These are phyloP conservation scores for Halichoeres trimaculatus DNA, from an alignment of 2,113 vertebrate species.

Conservation along the genomic window DNA sequence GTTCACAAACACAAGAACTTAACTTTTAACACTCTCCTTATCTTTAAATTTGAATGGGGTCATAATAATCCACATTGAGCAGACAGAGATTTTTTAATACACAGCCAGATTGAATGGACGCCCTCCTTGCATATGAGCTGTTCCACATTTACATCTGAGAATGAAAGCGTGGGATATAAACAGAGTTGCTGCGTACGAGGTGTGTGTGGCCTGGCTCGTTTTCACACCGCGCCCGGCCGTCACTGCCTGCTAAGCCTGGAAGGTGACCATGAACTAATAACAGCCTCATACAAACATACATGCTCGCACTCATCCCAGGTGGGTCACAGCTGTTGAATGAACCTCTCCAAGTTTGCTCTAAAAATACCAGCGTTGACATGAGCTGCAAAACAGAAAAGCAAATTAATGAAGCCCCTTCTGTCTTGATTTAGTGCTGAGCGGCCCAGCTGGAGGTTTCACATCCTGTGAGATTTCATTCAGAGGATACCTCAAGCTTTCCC, in stretches of 20 bases:
- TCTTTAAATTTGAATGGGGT: background rate
- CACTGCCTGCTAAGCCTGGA: slow-evolving; percentile 52
- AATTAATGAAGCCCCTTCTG: slow-evolving; percentile 72
- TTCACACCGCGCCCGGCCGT: slow-evolving; percentile 49
- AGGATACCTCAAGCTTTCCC: slow-evolving; percentile 29
- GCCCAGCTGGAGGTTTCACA: slow-evolving; percentile 31
- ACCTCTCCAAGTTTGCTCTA: slow-evolving; percentile 61
- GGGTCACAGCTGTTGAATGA: slow-evolving; percentile 80
- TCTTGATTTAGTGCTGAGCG: slow-evolving; percentile 55
- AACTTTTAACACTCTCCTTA: no score
- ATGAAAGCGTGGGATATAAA: slow-evolving; percentile 50
- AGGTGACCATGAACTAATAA: slow-evolving; percentile 80
- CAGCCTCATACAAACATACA: slow-evolving; percentile 64
- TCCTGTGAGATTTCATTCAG: slow-evolving; percentile 64
- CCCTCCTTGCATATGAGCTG: background rate
- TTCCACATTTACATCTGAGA: slow-evolving; percentile 18
- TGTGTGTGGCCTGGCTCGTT: slow-evolving; percentile 63
- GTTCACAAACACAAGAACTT: no score
- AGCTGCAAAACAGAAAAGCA: slow-evolving; percentile 51
- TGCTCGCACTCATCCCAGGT: slow-evolving; percentile 72
- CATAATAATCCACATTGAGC: background rate
- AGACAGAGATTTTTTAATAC: background rate
- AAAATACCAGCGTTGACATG: slow-evolving; percentile 75
- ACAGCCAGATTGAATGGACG: background rate
- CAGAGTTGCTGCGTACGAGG: slow-evolving; percentile 46